phyloP scores from a whole-genome alignment of 2,113 vertebrate genomes.

The Pterophyllum scalare region DNA sequence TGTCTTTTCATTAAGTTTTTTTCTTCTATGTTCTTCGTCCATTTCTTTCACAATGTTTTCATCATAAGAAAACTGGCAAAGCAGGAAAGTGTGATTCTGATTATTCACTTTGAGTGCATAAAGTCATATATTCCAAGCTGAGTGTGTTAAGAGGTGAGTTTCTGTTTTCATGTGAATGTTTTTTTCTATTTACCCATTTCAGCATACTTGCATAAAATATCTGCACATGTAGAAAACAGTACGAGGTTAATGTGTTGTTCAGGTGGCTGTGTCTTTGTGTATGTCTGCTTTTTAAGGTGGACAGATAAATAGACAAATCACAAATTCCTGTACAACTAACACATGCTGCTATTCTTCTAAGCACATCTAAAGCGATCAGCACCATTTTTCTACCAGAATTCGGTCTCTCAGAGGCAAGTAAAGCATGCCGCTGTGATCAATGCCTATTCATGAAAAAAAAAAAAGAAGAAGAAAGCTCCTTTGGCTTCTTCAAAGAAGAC shows the following conservation, averaged over 20 bases:
- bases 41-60: not conserved
- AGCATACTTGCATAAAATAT: not conserved
- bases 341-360: constrained; percentile 10
- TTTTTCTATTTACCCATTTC: not conserved
- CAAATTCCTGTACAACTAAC: constrained; percentile 13
- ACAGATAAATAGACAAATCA: constrained; percentile 11
- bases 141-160: not conserved
- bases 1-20: no score
- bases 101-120: not conserved
- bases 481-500: constrained; percentile 36
- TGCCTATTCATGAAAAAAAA: constrained; percentile 22
- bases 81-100: not conserved
- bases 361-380: constrained; percentile 22
- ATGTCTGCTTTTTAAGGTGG: not conserved
- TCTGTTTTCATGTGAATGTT: not conserved
- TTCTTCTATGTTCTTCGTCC: no score
- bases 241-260: not conserved
- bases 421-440: constrained; percentile 29
- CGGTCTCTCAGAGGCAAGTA: constrained; percentile 3
- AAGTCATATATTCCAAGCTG: not conserved
- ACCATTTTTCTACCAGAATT: constrained; percentile 31
- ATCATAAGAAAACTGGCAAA: not conserved
- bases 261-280: not conserved
- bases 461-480: constrained; percentile 1
- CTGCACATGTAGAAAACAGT: not conserved